A percentile compares a stretch with the other conserved stretches of the same genome.
These are phyloP conservation scores for Pheosia gnoma DNA, from an alignment of 2,888 invertebrate species.

Conservation along the genomic window DNA sequence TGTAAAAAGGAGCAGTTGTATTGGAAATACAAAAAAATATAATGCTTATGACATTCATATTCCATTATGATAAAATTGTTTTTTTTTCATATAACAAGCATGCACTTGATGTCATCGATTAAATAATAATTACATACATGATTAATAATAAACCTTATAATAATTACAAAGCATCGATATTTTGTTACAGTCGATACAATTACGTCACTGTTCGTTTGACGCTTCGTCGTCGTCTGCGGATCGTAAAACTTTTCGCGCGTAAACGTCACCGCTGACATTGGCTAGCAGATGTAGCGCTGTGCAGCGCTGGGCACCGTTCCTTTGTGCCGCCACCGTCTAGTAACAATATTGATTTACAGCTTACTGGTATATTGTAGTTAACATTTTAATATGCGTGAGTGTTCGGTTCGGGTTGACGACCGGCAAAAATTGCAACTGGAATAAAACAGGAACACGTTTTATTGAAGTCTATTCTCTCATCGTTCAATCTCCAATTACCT, in stretches of 20 bases:
- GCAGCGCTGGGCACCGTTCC: conserved; percentile 62
- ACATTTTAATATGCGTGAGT: conserved; percentile 41
- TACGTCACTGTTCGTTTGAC: conserved; percentile 69
- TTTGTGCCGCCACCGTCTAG: conserved; percentile 69
- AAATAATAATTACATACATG: too few relatives aligned
- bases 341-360: conserved; percentile 69
- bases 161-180: too few relatives aligned
- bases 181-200: conserved; percentile 21
- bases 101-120: too few relatives aligned
- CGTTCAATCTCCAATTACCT: background rate
- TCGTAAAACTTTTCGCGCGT: conserved; percentile 83
- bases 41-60: too few relatives aligned
- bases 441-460: conserved; percentile 10
- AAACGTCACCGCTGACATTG: conserved; percentile 79
- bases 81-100: too few relatives aligned
- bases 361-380: conserved; percentile 48
- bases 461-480: background rate
- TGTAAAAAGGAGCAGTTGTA: too few relatives aligned
- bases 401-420: conserved; percentile 34
- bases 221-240: conserved; percentile 69
- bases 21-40: too few relatives aligned
- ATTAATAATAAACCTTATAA: too few relatives aligned
- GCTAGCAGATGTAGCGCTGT: conserved; percentile 79
- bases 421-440: conserved; percentile 15
- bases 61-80: too few relatives aligned